phyloP scores from a whole-genome alignment of 2,113 vertebrate genomes.

The Himantopus leucocephalus region DNA sequence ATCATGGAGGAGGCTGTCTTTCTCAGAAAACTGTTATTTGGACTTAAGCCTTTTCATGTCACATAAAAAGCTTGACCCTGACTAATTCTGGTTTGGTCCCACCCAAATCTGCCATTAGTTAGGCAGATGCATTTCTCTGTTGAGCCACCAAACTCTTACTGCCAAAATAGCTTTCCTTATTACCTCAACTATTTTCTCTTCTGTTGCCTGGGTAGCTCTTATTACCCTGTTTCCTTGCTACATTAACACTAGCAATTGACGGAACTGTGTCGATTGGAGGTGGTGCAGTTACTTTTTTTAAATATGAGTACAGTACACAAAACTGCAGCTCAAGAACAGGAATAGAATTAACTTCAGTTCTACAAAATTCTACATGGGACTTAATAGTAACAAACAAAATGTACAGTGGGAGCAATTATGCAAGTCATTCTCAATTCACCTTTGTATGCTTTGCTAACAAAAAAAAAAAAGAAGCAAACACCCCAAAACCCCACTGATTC shows the following conservation, averaged over 20 bases:
- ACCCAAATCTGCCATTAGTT: neutral
- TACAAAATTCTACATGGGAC: neutral
- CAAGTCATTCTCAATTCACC: neutral
- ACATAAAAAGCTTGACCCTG: neutral
- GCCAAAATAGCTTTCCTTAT: neutral
- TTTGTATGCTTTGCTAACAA: neutral
- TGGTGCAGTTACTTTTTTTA: neutral
- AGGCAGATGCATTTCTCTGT: neutral
- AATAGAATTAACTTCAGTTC: neutral
- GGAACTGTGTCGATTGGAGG: neutral
- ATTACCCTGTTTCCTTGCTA: neutral
- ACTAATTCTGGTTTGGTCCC: neutral
- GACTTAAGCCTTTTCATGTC: neutral
- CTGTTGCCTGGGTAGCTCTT: neutral
- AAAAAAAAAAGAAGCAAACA: neutral
- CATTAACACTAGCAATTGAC: neutral
- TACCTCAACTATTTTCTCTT: neutral
- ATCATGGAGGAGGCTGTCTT: neutral
- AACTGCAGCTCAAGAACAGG: neutral
- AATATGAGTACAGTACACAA: neutral
- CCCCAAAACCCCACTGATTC: neutral
- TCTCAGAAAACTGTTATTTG: neutral
- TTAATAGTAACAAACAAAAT: neutral
- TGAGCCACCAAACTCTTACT: neutral
- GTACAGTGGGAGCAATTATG: neutral